Conservation (phyloP, 2,797 vertebrate species). For the Bovichtus variegatus region DNA sequence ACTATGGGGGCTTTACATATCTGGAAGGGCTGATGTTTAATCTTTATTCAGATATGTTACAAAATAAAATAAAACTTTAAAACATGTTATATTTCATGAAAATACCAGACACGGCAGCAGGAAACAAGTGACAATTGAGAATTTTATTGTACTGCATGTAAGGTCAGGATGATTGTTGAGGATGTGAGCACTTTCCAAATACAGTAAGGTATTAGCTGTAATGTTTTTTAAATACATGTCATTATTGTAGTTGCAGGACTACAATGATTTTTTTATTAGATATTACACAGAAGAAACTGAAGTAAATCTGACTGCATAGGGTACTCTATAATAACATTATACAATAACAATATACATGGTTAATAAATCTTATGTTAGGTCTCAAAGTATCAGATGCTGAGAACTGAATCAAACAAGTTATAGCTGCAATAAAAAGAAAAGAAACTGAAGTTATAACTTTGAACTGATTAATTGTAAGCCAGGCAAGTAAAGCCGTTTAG, state of each 20-base stretch:
- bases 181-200: not conserved
- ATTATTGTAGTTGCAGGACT: not conserved
- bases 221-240: not conserved
- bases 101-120: constrained; percentile 1
- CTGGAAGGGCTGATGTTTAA: constrained; percentile 33
- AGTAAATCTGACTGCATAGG: not conserved
- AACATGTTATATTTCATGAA: constrained; percentile 2
- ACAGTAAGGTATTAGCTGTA: not conserved
- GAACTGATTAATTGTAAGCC: not conserved
- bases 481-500: not conserved
- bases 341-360: not conserved
- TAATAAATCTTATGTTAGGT: not conserved
- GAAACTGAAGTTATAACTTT: too few relatives aligned
- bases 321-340: not conserved
- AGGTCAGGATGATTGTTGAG: not conserved
- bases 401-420: too few relatives aligned
- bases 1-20: constrained; percentile 16
- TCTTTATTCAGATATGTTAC: not conserved
- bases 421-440: not conserved
- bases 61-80: constrained; percentile 4
- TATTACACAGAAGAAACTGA: not conserved
- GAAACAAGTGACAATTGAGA: not conserved
- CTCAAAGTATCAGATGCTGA: not conserved
- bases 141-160: not conserved
- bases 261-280: not conserved